Base-by-base conservation (phyloP, 2,113 vertebrate species). In the Carollia perspicillata region DNA sequence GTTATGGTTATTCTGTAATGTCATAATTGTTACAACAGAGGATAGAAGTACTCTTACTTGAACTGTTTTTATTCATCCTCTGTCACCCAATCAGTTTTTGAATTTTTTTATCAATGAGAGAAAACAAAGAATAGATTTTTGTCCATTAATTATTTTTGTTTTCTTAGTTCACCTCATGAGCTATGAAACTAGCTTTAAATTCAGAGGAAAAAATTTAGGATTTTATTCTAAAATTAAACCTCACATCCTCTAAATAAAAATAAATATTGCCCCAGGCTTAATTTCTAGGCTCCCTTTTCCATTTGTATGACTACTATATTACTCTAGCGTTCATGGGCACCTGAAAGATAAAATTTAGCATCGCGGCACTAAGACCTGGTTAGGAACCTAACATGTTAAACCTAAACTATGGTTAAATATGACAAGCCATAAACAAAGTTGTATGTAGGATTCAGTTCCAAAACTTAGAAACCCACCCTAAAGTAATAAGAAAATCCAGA, bases 1-100 rank as follows among this genome's bases (percentile, higher is more conserved):
- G 93, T 84, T 95, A 97, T 83, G 84, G 91, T 87, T 95, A 97
- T 97, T 96, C 93, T 28, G 10, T 72, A 95, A 97, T 94, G 95
- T 95, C 95, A 96, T 23, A 81, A 95, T 85, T 95, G 74, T 94
- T 96, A 94, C 75, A 96, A 92, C 95, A 91, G 33, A n/a, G 81
- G 90, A 93, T 91, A 94, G 81, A 97, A 95, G 30, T 84, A 79
- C 74, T 97, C 66, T 60, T 90, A 92, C 65, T 98, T 79, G 84
- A 55, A 74, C 81, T 95, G 0, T 91, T 98, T 96, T 44, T 95
- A 72, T 92, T 49, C 40, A 80, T 84, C 88, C 53, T 96, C 80
- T 90, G 84, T 79, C 94, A 98, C 42, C 74, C 72, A 89, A 91
- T 44, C 69, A 92, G 85, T 97, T 90, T 60, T 83, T 4, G 26